A percentile compares a stretch with the other conserved stretches of the same genome.
These are phyloP conservation scores for Drosophila hydei DNA, from an alignment of 1,140 invertebrate genomes.

Conservation along the genomic window DNA sequence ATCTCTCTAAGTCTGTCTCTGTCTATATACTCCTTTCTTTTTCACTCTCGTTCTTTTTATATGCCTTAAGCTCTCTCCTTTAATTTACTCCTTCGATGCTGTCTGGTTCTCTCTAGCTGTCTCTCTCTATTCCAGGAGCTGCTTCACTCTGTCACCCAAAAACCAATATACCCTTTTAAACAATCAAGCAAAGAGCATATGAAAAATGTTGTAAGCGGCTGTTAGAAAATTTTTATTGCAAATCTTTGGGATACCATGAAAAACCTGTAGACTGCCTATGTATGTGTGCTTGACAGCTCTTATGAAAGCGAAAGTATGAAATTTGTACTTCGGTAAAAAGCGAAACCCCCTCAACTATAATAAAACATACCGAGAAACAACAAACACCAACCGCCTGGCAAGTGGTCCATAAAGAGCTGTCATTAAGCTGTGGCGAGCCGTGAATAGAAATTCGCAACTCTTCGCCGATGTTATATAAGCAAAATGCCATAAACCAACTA, in stretches of 20 bases:
- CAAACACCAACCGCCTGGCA: slow-evolving; percentile 29
- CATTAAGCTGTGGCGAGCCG: slow-evolving; percentile 49
- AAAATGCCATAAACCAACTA: no score
- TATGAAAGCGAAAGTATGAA: slow-evolving; percentile 70
- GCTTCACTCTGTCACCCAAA: no score
- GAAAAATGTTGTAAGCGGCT: slow-evolving; percentile 50
- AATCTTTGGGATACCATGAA: slow-evolving; percentile 34
- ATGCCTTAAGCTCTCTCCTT: no score
- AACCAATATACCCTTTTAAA: background rate
- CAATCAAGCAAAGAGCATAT: background rate
- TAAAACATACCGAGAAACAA: slow-evolving; percentile 1
- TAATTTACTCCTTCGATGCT: no score
- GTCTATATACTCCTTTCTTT: no score
- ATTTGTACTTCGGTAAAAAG: slow-evolving; percentile 53
- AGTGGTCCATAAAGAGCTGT: slow-evolving; percentile 61
- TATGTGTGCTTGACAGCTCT: background rate
- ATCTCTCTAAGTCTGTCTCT: no score
- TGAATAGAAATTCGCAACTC: slow-evolving; percentile 50
- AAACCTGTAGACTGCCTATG: slow-evolving; percentile 12
- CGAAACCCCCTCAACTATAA: slow-evolving; percentile 27
- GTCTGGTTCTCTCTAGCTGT: no score
- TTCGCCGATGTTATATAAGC: slow-evolving; percentile 59
- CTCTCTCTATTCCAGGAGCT: no score
- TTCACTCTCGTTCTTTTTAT: no score
- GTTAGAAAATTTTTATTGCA: slow-evolving; percentile 52